Conservation (phyloP, 2,888 invertebrate genomes). For the Lasioglossum marginatum region DNA sequence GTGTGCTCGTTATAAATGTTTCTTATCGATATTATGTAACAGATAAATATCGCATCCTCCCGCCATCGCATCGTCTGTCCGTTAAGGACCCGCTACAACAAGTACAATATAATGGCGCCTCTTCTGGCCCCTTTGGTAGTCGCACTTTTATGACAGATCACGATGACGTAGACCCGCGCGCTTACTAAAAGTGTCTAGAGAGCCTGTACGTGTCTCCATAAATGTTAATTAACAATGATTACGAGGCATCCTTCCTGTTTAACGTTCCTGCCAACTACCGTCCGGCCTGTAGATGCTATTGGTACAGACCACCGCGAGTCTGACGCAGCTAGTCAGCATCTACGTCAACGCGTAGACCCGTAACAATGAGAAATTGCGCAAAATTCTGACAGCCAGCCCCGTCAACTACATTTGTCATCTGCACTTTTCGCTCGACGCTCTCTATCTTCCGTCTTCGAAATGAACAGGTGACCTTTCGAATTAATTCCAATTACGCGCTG, state of each 20-base stretch:
- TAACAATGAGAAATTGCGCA: conserved; percentile 68
- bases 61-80: not conserved
- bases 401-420: conserved; percentile 31
- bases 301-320: conserved; percentile 42
- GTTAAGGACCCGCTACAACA: conserved; percentile 30
- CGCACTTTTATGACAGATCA: conserved; percentile 56
- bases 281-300: conserved; percentile 40
- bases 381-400: conserved; percentile 14
- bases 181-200: conserved; percentile 55
- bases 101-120: conserved; percentile 61
- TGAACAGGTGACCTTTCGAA: not conserved
- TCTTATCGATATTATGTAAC: not conserved
- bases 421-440: not conserved
- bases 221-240: conserved; percentile 80
- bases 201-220: conserved; percentile 74
- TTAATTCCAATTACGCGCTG: not conserved
- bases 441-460: not conserved
- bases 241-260: conserved; percentile 63
- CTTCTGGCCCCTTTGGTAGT: conserved; percentile 51
- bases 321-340: conserved; percentile 47
- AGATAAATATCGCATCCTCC: conserved; percentile 29
- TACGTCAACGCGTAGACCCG: conserved; percentile 45
- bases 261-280: conserved; percentile 57
- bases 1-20: not conserved
- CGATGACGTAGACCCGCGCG: conserved; percentile 32